Percentiles rank a stretch among this genome's conserved stretches.
phyloP scores from a whole-genome alignment of 2,113 vertebrate genomes.

The Callipepla squamata region DNA sequence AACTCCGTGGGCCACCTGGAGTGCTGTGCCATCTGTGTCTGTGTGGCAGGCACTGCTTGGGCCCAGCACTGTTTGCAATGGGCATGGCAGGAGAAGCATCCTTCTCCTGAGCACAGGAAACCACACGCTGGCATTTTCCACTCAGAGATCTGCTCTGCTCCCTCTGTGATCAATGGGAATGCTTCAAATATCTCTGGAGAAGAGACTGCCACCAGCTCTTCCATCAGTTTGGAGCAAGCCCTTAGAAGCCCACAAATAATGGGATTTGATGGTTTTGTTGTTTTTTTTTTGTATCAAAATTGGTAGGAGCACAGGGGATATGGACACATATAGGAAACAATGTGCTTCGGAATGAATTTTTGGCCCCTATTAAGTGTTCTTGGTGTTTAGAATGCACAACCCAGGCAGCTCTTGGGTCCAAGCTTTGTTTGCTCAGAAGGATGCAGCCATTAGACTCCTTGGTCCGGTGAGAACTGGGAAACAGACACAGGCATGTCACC shows the following conservation, averaged over 20 bases:
- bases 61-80: fast-evolving
- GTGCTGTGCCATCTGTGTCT: not conserved
- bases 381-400: fast-evolving
- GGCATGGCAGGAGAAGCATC: not conserved
- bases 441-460: not conserved
- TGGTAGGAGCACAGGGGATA: not conserved
- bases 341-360: not conserved
- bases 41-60: not conserved
- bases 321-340: not conserved
- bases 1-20: fast-evolving
- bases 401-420: not conserved
- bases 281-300: not conserved
- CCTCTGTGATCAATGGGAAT: not conserved
- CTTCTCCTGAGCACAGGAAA: not conserved
- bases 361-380: fast-evolving
- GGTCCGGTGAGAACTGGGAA: not conserved
- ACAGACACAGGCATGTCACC: not conserved
- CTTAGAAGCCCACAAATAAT: not conserved
- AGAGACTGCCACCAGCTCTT: not conserved
- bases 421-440: not conserved
- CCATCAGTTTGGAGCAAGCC: not conserved
- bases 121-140: not conserved
- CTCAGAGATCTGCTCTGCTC: not conserved
- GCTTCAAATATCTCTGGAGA: not conserved
- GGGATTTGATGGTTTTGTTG: fast-evolving